phyloP scores from a whole-genome alignment of 2,113 vertebrate genomes.

The Dasyprocta punctata region DNA sequence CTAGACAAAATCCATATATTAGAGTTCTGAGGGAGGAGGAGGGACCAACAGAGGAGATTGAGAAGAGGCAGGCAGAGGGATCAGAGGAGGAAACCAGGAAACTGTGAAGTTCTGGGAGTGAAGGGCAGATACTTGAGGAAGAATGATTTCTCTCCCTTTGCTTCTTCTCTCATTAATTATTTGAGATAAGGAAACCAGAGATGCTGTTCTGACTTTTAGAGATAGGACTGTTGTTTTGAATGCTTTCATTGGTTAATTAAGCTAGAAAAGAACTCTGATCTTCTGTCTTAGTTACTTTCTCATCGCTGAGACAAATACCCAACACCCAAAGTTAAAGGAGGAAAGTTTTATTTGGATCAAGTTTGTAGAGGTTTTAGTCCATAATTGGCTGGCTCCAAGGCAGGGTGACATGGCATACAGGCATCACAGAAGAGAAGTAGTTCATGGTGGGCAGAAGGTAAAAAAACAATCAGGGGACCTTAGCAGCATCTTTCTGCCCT shows the following conservation, averaged over 20 bases:
- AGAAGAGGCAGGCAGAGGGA: background rate
- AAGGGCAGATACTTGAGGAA: too few species aligned
- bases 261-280: slow-evolving; percentile 33
- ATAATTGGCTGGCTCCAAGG: background rate
- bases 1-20: background rate
- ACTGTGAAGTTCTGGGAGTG: background rate
- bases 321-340: background rate
- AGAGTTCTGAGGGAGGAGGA: background rate
- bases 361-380: background rate
- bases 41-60: background rate
- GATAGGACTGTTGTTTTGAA: background rate
- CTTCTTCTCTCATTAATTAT: slow-evolving; percentile 33
- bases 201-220: background rate
- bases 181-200: background rate
- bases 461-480: background rate
- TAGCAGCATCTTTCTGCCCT: background rate
- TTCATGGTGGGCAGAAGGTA: background rate
- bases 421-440: background rate
- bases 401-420: background rate
- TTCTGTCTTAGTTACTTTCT: background rate
- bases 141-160: background rate
- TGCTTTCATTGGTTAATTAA: slow-evolving; percentile 18
- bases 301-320: background rate
- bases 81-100: background rate
- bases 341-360: background rate